These are phyloP conservation scores for Hiodon tergisus DNA, from an alignment of 2,113 vertebrate species.

Conservation along the genomic window DNA sequence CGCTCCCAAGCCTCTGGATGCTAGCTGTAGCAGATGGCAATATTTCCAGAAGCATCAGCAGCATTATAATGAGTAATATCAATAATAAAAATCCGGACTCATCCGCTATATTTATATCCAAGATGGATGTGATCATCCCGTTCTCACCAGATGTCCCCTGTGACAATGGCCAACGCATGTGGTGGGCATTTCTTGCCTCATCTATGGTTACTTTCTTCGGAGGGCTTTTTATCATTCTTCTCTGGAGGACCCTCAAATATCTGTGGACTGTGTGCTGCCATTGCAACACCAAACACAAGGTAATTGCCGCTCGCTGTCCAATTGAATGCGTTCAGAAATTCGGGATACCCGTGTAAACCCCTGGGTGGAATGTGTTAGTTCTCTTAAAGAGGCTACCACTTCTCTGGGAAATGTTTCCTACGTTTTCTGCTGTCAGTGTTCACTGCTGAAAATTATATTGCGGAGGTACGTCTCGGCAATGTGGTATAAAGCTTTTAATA, in stretches of 20 bases:
- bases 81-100: slow-evolving; percentile 83
- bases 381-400: not conserved
- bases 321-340: too few species aligned
- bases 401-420: not conserved
- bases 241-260: slow-evolving; percentile 98
- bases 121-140: slow-evolving; percentile 96
- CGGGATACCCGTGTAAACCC: too few species aligned
- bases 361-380: not conserved
- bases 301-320: slow-evolving; percentile 46
- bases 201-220: slow-evolving; percentile 99
- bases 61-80: slow-evolving; percentile 88
- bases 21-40: slow-evolving; percentile 92
- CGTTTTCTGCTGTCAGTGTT: not conserved
- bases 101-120: slow-evolving; percentile 82
- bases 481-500: not conserved
- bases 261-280: slow-evolving; percentile 99
- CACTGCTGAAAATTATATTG: not conserved
- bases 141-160: slow-evolving; percentile 94
- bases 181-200: slow-evolving; percentile 97
- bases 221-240: slow-evolving; percentile 98
- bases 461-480: not conserved
- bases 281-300: slow-evolving; percentile 93
- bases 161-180: slow-evolving; percentile 98
- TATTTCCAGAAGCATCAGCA: slow-evolving; percentile 75
- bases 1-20: slow-evolving; percentile 82